phyloP scores from a whole-genome alignment of 2,113 vertebrate species.

The Heterotis niloticus region DNA sequence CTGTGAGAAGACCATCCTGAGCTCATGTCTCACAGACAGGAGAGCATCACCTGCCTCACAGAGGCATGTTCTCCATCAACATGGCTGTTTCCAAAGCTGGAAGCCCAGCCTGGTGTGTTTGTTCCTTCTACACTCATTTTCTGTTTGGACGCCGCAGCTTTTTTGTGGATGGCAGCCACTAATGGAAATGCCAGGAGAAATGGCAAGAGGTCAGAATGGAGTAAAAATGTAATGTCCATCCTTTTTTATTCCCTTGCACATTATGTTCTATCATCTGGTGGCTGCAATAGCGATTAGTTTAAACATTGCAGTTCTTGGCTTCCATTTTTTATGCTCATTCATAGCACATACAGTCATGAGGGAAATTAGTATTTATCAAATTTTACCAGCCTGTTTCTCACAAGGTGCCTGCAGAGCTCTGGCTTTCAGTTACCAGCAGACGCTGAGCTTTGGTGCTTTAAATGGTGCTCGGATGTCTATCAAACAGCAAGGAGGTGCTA shows the following conservation, averaged over 20 bases:
- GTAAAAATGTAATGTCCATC: neutral
- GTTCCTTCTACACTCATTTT: neutral
- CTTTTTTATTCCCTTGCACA: neutral
- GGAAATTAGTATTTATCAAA: constrained; percentile 12
- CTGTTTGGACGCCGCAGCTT: neutral
- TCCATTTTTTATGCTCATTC: constrained; percentile 5
- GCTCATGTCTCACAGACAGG: constrained; percentile 4
- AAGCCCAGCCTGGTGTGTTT: neutral
- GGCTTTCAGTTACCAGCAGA: neutral
- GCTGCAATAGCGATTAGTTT: constrained; percentile 8
- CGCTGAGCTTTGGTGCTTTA: neutral
- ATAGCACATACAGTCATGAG: constrained; percentile 11
- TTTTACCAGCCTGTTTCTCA: constrained; percentile 3
- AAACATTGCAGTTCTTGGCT: constrained; percentile 6
- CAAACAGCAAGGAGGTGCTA: neutral
- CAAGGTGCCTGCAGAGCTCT: neutral
- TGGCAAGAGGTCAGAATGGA: neutral
- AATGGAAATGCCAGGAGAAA: neutral
- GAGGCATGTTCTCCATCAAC: neutral
- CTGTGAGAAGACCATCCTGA: neutral
- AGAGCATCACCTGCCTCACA: neutral
- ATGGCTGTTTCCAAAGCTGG: neutral
- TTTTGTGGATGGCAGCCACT: neutral
- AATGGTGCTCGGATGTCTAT: neutral
- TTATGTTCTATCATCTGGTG: neutral